Evolutionary conservation across 2,113 vertebrate species (phyloP), one percentile per base, ranked within the genome.

Genomic region (Miniopterus natalensis): DNA sequence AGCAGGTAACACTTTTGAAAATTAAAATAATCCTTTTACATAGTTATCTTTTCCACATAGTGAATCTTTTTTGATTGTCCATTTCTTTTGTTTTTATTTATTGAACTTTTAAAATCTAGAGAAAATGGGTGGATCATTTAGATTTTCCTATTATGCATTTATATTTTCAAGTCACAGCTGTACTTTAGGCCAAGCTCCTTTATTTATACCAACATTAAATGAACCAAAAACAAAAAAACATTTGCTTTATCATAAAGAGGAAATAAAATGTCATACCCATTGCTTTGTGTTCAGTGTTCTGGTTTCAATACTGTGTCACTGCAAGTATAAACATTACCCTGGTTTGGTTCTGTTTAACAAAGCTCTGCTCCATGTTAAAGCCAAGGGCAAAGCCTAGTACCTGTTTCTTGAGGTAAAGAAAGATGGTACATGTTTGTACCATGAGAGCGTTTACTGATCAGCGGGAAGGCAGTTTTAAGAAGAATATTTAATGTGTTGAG

Each of bases 371-470:
- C 49, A 75, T 92, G 59, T 88, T 36, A 75, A 96, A 97, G 71
- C 45, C 68, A 96, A 88, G 92, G 86, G 66, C 90, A 97, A 97
- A 95, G 94, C n/a, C 90, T 95, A 78, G 79, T 31, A 88, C 71
- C 96, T 91, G 81, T 90, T 97, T 97, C 84, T 45, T 31, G 74
- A 49, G 57, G 51, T 89, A 90, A 97, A 93, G 90, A 96, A 97
- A 96, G 88, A 88, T 45, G 97, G 70, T 68, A 83, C 96, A 75
- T 91, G 89, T 47, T 96, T 66, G 8, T 73, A 70, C 4, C 25
- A 77, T 15, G 68, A 7, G 55, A 73, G 25, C 86, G n/a, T 78
- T 95, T 95, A 71, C 65, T 97, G 12, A 74, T 81, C 11, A 8
- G 42, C 91, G 40, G 78, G 95, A 90, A 96, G 55, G 42, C 12